Evolutionary conservation across 2,888 invertebrate species (phyloP).

Genomic region (Noctua fimbriata): DNA sequence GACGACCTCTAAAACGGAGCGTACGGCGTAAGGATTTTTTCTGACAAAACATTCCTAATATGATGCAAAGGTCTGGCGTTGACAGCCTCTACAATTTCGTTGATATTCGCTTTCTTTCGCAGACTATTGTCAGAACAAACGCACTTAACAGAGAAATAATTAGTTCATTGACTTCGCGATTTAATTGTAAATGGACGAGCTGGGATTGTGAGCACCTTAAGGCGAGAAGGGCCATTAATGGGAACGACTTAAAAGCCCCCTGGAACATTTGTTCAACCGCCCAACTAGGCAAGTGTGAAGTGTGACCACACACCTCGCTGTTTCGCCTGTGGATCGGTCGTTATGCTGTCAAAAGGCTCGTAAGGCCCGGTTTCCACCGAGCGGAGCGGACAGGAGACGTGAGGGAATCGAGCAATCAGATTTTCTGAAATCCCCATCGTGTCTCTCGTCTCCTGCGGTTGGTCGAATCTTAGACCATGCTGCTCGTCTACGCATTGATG

Average conservation of each 20-base stretch:
- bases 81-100: slow-evolving; percentile 30
- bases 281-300: slow-evolving; percentile 71
- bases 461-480: background rate
- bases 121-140: slow-evolving; percentile 5
- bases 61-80: slow-evolving; percentile 34
- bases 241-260: slow-evolving; percentile 64
- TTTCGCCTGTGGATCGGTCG: slow-evolving; percentile 37
- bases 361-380: background rate
- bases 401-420: background rate
- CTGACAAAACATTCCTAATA: slow-evolving; percentile 34
- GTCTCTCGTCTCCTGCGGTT: background rate
- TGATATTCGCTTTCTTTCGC: slow-evolving; percentile 15
- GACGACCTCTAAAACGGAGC: slow-evolving; percentile 14
- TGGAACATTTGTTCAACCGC: slow-evolving; percentile 71
- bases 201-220: slow-evolving; percentile 32
- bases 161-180: slow-evolving; percentile 48
- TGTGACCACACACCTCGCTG: slow-evolving; percentile 73
- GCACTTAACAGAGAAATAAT: slow-evolving; percentile 25
- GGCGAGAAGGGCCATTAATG: slow-evolving; percentile 58
- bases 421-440: background rate
- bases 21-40: background rate
- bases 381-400: background rate
- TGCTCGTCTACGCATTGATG: background rate
- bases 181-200: slow-evolving; percentile 30
- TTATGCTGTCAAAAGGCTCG: slow-evolving; percentile 18